Base-by-base conservation (phyloP, 2,797 vertebrate species). In the Acestrorhynchus altus region DNA sequence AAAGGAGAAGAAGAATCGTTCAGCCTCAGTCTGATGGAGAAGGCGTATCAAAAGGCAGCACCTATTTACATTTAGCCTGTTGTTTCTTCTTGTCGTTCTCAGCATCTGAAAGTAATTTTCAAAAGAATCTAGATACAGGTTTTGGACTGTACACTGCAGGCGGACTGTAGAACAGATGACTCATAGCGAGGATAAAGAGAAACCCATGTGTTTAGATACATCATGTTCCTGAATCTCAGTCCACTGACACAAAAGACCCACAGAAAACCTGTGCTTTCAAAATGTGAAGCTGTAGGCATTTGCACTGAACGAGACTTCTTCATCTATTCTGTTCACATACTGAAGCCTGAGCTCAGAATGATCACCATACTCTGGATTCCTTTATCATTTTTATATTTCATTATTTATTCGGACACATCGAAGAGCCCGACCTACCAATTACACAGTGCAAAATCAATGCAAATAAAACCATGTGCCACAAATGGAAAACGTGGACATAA, bases 21-120 rank as follows among this genome's bases (percentile, higher is more conserved):
- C 40, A 15, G 13, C 31, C 31, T 39, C 31, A 39, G 9, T 69
- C 49, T 54, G 39, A 15, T 47, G 28, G 26, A 57, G 26, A 20
- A 59, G 63, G 61, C 42, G 20, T 65, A 40, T 56, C 61, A 56
- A 46, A 75, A 66, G 6, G 10, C 56, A 61, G 65, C 20, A 51
- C 22, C 68, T 63, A 18, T 49, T 63, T 31, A 44, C 24, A 63
- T 13, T 2, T 31, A 51, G 26, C 8, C 11, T n/a, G 7, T 54
- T 35, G 49, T 57, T 57, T 26, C 51, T 51, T n/a, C 18, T 28
- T 16, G 24, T 65, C 49, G 8, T 54, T 52, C 12, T 24, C 49
- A 2, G 12, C 31, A 15, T 40, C 67, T 69, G 9, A 54, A 69
- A 69, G 49, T n/a, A n/a, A 72, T n/a, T 61, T 66, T 78, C 76